Conservation (phyloP, 2,113 vertebrate species). For the Turnix velox region DNA sequence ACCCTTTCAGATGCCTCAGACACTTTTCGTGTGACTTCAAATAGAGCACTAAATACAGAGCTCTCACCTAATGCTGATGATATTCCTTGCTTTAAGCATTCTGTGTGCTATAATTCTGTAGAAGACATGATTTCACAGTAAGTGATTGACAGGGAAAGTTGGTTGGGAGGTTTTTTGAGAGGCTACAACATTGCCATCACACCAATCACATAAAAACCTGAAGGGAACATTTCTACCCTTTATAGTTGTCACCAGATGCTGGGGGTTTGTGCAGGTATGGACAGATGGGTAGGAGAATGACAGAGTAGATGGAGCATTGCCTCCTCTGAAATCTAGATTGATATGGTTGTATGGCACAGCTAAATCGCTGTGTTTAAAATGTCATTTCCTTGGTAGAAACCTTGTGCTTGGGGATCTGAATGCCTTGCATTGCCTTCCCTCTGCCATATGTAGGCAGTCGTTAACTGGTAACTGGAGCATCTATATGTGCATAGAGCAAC, state of each 20-base stretch:
- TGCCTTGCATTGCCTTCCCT: not conserved
- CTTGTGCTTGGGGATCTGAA: not conserved
- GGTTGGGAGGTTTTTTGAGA: not conserved
- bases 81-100: not conserved
- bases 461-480: not conserved
- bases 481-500: constrained; percentile 2
- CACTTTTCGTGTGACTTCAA: not conserved
- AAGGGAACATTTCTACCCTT: not conserved
- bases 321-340: not conserved
- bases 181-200: not conserved
- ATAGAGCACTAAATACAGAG: not conserved
- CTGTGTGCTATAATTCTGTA: not conserved
- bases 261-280: not conserved
- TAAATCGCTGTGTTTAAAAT: not conserved
- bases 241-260: not conserved
- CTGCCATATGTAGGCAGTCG: not conserved
- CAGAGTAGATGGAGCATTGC: not conserved
- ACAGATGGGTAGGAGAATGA: not conserved
- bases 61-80: not conserved
- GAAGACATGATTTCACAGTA: not conserved
- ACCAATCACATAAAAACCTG: not conserved
- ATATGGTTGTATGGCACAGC: rapidly evolving
- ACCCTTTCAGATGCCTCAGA: not conserved
- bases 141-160: not conserved
- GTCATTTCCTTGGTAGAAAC: not conserved